A percentile compares a stretch with the other conserved stretches of the same genome.
phyloP scores from a whole-genome alignment of 2,113 vertebrate species.

The Arothron firmamentum region DNA sequence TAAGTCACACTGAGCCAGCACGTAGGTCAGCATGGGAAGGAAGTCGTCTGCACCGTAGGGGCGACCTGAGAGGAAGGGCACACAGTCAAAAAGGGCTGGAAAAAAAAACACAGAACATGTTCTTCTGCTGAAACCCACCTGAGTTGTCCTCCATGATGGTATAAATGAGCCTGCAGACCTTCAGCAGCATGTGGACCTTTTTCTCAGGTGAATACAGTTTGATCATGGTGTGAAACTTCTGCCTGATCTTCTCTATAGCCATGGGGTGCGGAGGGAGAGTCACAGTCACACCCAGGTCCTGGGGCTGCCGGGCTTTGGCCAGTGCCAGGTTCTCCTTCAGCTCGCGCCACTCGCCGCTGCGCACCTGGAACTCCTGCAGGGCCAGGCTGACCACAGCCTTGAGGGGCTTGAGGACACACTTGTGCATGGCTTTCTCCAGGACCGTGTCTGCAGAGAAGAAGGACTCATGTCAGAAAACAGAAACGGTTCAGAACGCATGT shows the following conservation, averaged over 20 bases:
- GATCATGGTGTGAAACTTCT: constrained; percentile 89
- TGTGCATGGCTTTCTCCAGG: constrained; percentile 94
- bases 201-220: constrained; percentile 94
- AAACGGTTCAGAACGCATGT: not conserved
- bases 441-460: constrained; percentile 79
- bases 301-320: constrained; percentile 83
- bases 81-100: not conserved
- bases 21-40: constrained; percentile 89
- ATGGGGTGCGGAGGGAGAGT: constrained; percentile 80
- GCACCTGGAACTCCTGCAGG: constrained; percentile 78
- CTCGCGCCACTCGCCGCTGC: constrained; percentile 83
- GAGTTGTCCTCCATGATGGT: constrained; percentile 93
- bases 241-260: constrained; percentile 89
- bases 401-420: constrained; percentile 88
- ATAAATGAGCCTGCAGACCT: constrained; percentile 94
- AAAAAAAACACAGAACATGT: not conserved
- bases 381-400: constrained; percentile 80
- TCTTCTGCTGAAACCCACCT: constrained; percentile 64
- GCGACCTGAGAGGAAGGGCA: constrained; percentile 41
- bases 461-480: not conserved
- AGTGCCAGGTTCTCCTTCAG: constrained; percentile 87
- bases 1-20: constrained; percentile 92
- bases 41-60: constrained; percentile 89
- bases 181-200: constrained; percentile 86
- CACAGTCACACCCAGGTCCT: constrained; percentile 87